These are phyloP conservation scores for Drosophila subsilvestris DNA, from an alignment of 2,888 invertebrate species.

Conservation along the genomic window DNA sequence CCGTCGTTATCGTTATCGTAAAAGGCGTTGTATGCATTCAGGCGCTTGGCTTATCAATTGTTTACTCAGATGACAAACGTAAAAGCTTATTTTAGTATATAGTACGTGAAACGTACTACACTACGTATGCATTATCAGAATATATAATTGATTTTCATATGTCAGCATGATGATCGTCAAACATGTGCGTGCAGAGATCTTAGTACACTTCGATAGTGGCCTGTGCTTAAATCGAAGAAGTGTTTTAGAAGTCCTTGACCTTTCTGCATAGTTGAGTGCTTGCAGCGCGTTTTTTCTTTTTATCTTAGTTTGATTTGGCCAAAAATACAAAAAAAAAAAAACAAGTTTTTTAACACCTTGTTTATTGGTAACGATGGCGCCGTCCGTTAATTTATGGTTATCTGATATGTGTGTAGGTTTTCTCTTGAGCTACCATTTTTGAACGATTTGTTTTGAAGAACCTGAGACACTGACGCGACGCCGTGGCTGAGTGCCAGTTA, in stretches of 20 bases:
- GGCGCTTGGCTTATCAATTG: constrained; percentile 24
- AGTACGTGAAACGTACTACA: too few species aligned
- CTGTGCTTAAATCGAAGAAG: constrained; percentile 1
- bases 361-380: constrained; percentile 47
- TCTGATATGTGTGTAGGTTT: constrained; percentile 35
- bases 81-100: constrained; percentile 6
- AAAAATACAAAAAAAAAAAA: constrained; percentile 37
- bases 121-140: constrained; percentile 3
- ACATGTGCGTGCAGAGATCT: neutral
- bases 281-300: constrained; percentile 34
- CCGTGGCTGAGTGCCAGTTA: constrained; percentile 34
- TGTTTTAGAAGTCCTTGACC: constrained; percentile 42
- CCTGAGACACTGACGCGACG: constrained; percentile 34
- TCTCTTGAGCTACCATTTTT: constrained; percentile 42
- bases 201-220: constrained; percentile 3
- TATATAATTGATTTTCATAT: constrained; percentile 7
- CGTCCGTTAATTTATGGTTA: constrained; percentile 54
- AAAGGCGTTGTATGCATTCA: constrained; percentile 26
- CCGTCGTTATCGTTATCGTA: constrained; percentile 28
- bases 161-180: constrained; percentile 28
- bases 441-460: constrained; percentile 64
- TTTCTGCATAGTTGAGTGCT: constrained; percentile 39
- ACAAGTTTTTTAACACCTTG: constrained; percentile 67
- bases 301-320: constrained; percentile 34
- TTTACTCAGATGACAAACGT: constrained; percentile 12